A percentile compares a stretch with the other conserved stretches of the same genome.
phyloP scores from a whole-genome alignment of 2,113 vertebrate genomes.

The Antennarius striatus region DNA sequence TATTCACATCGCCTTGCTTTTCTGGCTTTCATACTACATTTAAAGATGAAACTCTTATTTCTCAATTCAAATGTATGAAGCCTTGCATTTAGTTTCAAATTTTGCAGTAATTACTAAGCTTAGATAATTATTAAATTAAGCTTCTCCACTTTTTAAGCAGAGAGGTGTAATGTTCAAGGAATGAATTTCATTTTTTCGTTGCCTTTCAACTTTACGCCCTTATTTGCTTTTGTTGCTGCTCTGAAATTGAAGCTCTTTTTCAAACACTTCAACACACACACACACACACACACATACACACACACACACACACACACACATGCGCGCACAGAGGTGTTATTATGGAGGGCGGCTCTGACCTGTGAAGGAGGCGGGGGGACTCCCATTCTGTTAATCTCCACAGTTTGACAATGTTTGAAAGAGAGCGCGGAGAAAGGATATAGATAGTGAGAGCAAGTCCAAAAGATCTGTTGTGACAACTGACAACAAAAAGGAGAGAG shows the following conservation, averaged over 20 bases:
- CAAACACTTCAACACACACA: constrained; percentile 42
- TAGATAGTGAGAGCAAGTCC: constrained; percentile 48
- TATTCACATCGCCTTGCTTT: no score
- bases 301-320: constrained; percentile 6
- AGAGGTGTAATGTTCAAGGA: no score
- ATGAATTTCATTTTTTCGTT: background rate
- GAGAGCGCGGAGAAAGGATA: constrained; percentile 34
- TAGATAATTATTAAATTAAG: no score
- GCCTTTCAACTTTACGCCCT: constrained; percentile 15
- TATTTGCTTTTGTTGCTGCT: constrained; percentile 37
- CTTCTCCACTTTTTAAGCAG: no score
- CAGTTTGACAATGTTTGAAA: constrained; percentile 64
- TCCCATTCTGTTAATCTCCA: constrained; percentile 64
- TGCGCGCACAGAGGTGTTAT: constrained; percentile 53
- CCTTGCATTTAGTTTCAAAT: no score
- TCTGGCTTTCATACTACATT: background rate
- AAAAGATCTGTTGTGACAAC: constrained; percentile 31
- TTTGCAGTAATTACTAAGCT: no score
- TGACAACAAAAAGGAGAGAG: constrained; percentile 28
- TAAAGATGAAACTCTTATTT: background rate
- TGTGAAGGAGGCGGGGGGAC: constrained; percentile 59
- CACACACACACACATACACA: constrained; percentile 20
- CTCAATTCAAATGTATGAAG: no score
- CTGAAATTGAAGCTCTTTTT: constrained; percentile 39
- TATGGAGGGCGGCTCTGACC: constrained; percentile 73